Evolutionary conservation across 2,888 invertebrate genomes (phyloP).

Genomic region (Carcina quercana): DNA sequence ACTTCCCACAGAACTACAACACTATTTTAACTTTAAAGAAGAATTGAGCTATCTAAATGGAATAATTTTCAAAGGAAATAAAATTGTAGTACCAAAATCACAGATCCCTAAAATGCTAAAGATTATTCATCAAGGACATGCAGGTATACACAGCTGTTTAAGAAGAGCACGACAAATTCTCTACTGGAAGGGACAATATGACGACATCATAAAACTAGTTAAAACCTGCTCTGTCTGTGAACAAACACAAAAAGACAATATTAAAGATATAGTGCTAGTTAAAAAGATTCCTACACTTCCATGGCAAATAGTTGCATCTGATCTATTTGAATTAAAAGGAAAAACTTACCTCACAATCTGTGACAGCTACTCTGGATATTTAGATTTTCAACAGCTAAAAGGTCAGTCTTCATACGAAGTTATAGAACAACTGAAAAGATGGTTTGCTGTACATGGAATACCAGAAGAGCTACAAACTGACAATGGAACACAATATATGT

Average conservation of each 20-base stretch:
- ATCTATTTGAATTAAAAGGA: slow-evolving; percentile 7
- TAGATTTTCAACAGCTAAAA: slow-evolving; percentile 4
- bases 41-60: too few relatives aligned
- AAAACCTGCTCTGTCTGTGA: slow-evolving; percentile 5
- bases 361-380: slow-evolving; percentile 7
- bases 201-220: slow-evolving; percentile 7
- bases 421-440: slow-evolving; percentile 4
- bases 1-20: too few relatives aligned
- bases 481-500: slow-evolving; percentile 6
- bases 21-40: too few relatives aligned
- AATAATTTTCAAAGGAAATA: too few relatives aligned
- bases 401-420: slow-evolving; percentile 5
- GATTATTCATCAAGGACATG: slow-evolving; percentile 2
- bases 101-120: slow-evolving; percentile 1
- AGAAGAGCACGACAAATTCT: slow-evolving; percentile 4
- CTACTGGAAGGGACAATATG: slow-evolving; percentile 6
- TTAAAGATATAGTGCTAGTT: slow-evolving; percentile 4
- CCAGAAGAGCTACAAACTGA: slow-evolving; percentile 6
- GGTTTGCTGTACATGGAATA: slow-evolving; percentile 8
- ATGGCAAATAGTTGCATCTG: slow-evolving; percentile 6
- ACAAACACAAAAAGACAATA: slow-evolving; percentile 1
- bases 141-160: slow-evolving; percentile 6
- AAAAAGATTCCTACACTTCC: slow-evolving; percentile 3
- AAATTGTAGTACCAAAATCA: slow-evolving; percentile 6
- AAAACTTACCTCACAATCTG: slow-evolving; percentile 5